Evolutionary conservation across 2,113 vertebrate genomes (phyloP).

Genomic region (Rhea pennata): DNA sequence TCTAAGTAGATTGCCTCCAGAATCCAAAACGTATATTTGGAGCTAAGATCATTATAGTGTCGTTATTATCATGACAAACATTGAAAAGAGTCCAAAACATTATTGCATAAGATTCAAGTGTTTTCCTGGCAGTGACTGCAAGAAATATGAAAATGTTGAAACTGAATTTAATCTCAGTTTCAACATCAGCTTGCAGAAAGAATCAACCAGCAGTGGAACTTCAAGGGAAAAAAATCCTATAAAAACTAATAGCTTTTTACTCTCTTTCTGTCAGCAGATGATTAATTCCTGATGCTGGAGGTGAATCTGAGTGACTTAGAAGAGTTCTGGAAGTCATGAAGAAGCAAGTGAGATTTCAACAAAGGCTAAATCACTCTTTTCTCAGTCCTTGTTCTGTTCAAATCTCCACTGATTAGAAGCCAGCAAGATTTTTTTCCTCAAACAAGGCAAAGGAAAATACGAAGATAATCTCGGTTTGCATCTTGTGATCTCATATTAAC

Average conservation of each 20-base stretch:
- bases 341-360: conserved; percentile 25
- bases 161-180: conserved; percentile 55
- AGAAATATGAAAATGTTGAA: conserved; percentile 58
- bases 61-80: not conserved
- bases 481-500: not conserved
- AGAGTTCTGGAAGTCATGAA: conserved; percentile 52
- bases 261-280: conserved; percentile 30
- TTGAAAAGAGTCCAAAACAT: conserved; percentile 35
- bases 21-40: not conserved
- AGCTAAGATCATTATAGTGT: conserved; percentile 25
- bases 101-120: conserved; percentile 2
- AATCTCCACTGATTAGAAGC: conserved; percentile 6
- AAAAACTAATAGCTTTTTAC: conserved; percentile 36
- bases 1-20: not conserved
- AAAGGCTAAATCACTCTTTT: conserved; percentile 30
- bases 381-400: conserved; percentile 12
- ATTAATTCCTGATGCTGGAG: conserved; percentile 63
- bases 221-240: conserved; percentile 18
- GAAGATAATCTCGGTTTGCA: conserved; percentile 29
- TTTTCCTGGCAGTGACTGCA: conserved; percentile 61
- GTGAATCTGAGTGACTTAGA: conserved; percentile 19
- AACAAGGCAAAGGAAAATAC: not conserved
- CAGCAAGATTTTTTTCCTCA: conserved; percentile 34
- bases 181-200: conserved; percentile 48
- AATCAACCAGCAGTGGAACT: conserved; percentile 51